Evolutionary conservation across 2,113 vertebrate genomes (phyloP).

Genomic region (Spizaetus ornatus): DNA sequence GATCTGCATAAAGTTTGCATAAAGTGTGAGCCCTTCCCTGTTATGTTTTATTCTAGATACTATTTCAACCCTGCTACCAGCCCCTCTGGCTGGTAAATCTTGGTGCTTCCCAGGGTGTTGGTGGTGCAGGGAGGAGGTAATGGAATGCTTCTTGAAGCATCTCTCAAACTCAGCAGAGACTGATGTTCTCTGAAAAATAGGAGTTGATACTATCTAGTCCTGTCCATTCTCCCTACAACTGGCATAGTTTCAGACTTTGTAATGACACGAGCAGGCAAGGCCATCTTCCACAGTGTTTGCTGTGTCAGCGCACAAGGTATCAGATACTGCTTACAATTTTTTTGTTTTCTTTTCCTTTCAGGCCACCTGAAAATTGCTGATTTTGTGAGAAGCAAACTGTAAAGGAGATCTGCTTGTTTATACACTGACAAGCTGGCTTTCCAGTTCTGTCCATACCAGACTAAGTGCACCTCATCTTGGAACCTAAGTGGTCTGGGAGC

Average conservation of each 20-base stretch:
- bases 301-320: background rate
- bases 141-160: background rate
- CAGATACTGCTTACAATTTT: background rate
- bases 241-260: background rate
- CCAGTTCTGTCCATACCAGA: background rate
- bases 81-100: background rate
- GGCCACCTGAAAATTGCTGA: background rate
- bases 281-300: background rate
- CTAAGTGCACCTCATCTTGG: background rate
- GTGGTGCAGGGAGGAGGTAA: background rate
- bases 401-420: background rate
- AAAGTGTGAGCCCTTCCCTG: background rate
- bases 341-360: background rate
- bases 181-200: background rate
- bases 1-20: background rate
- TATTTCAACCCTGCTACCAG: background rate
- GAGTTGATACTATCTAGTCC: background rate
- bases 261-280: background rate
- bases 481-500: background rate
- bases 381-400: background rate
- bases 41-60: background rate
- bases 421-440: background rate
- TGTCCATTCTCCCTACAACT: background rate
- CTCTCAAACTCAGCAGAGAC: background rate
- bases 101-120: background rate